Evolutionary conservation across 2,797 vertebrate species (phyloP), one percentile per base, ranked within the genome.

Genomic region (Mormyrops attenuatus): DNA sequence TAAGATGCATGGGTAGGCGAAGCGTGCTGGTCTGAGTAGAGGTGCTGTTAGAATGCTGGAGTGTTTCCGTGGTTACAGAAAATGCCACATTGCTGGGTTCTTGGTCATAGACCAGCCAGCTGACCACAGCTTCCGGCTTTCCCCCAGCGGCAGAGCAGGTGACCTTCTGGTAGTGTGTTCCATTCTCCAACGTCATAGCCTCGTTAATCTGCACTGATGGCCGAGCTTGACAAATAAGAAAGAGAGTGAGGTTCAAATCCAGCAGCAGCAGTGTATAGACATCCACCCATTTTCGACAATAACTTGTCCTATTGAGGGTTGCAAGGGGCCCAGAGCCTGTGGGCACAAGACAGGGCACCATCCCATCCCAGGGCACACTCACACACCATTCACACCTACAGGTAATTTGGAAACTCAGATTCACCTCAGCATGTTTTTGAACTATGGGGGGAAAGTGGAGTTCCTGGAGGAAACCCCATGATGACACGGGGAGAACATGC

Each of bases 1-100:
- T 95, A 30, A 95, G 90, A 89, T 92, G 93, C 77, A 96, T 93
- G 77, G 96, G 95, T 90, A 96, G 95, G 50, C 52, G 93, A 9
- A 96, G 94, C 69, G 91, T 1, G 91, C 95, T 95, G 91, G 80
- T 92, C 89, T 91, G 88, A 55, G 92, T 94, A 89, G 44, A 89
- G 77, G 94, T 95, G 87, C 93, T 93, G 80, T 96, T 94, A n/a
- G 88, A 80, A 90, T 94, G 90, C 50, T 0, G 9, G 0, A 89
- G 89, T 60, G 89, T 88, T 0, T 1, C 92, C 30, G 47, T 63
- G 4, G 49, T 49, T 38, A 92, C 87, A 17, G 91, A 91, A 50
- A 94, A 95, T 73, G 73, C 82, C 52, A 77, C 17, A 1, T 57
- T 85, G 26, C 88, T 85, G 6, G 92, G 93, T 85, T 91, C 90